Evolutionary conservation across 2,888 invertebrate genomes (phyloP).

Genomic region (Junonia oenone): DNA sequence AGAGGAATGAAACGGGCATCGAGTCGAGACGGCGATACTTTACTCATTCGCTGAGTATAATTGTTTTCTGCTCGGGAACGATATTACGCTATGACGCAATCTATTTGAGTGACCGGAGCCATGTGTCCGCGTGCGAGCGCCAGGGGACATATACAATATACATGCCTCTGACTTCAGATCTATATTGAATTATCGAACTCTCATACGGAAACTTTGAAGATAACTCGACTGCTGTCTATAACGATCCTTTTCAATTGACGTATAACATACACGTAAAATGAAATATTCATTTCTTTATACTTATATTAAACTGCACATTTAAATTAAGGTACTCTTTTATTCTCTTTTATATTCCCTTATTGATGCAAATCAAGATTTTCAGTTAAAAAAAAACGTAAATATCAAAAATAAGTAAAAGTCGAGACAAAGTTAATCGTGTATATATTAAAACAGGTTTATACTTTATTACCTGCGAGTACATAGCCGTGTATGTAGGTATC

Average conservation of each 20-base stretch:
- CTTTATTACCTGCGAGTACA: constrained; percentile 41
- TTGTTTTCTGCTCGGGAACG: constrained; percentile 65
- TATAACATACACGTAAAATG: neutral
- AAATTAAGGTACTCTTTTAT: too few species aligned
- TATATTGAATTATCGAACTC: constrained; percentile 53
- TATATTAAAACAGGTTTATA: constrained; percentile 28
- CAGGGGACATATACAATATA: constrained; percentile 38
- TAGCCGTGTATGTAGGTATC: constrained; percentile 36
- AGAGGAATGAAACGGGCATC: constrained; percentile 46
- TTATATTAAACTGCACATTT: neutral
- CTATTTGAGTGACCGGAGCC: constrained; percentile 68
- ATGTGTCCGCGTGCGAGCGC: constrained; percentile 44
- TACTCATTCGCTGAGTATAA: constrained; percentile 70
- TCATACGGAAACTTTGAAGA: constrained; percentile 41
- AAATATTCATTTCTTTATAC: neutral
- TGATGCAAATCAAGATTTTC: too few species aligned
- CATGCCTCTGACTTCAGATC: constrained; percentile 39
- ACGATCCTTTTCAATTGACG: neutral
- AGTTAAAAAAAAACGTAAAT: neutral
- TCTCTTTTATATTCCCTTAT: too few species aligned
- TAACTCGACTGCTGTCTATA: constrained; percentile 15
- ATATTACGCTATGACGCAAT: constrained; percentile 66
- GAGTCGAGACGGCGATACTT: constrained; percentile 54
- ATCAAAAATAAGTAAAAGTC: neutral
- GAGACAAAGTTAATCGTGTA: constrained; percentile 3